Conservation (phyloP, 2,797 vertebrate species). For the Coccyzus lansbergi region DNA sequence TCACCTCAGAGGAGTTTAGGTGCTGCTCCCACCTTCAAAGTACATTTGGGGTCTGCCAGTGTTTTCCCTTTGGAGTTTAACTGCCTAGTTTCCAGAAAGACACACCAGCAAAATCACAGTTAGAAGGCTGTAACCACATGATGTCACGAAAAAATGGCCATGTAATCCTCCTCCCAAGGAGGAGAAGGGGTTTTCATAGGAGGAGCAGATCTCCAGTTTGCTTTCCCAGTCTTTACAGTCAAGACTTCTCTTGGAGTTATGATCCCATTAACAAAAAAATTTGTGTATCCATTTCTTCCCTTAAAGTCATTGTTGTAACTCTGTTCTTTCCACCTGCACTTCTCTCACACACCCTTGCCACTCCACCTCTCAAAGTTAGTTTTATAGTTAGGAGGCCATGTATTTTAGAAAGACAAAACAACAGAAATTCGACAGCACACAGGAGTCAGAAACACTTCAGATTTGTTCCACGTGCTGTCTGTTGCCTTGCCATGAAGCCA, state of each 20-base stretch:
- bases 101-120: neutral
- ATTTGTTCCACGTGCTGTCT: rapidly evolving
- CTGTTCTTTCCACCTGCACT: neutral
- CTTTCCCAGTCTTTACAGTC: neutral
- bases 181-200: neutral
- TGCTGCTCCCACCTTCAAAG: neutral
- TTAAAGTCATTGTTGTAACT: neutral
- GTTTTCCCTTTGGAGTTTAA: neutral
- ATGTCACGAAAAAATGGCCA: neutral
- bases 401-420: neutral
- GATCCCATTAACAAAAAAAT: neutral
- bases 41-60: neutral
- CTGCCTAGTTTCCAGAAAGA: neutral
- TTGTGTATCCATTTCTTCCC: neutral
- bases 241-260: neutral
- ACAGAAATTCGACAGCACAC: neutral
- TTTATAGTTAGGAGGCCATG: neutral
- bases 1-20: neutral
- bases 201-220: neutral
- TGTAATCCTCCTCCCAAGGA: neutral
- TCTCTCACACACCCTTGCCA: neutral
- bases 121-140: neutral
- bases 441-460: neutral
- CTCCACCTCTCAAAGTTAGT: neutral
- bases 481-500: neutral